Evolutionary conservation across 2,113 vertebrate genomes (phyloP).

Genomic region (Chloropsis hardwickii): DNA sequence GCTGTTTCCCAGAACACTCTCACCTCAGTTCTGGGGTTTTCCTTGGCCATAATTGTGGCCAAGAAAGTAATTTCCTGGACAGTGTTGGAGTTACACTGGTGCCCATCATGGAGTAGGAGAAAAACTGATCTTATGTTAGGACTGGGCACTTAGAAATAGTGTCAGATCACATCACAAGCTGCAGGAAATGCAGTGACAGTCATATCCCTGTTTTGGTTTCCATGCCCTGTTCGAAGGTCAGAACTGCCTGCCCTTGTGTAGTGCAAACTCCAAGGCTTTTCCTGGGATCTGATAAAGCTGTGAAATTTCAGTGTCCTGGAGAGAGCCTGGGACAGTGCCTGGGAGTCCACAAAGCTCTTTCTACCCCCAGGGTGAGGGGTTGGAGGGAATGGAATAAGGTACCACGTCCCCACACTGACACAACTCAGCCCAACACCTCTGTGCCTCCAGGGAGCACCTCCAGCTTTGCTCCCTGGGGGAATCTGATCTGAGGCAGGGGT

Average conservation of each 20-base stretch:
- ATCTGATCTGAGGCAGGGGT: not conserved
- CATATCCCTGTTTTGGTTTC: not conserved
- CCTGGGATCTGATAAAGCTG: not conserved
- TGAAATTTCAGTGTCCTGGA: not conserved
- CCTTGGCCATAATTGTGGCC: not conserved
- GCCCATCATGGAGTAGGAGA: not conserved
- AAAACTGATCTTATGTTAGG: not conserved
- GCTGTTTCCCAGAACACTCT: not conserved
- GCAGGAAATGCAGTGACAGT: not conserved
- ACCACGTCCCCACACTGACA: fast-evolving
- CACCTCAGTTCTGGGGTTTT: not conserved
- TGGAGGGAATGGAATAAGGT: not conserved
- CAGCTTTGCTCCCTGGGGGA: not conserved
- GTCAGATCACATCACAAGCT: not conserved
- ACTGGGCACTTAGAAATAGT: not conserved
- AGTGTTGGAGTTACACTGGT: not conserved
- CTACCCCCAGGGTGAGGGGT: fast-evolving
- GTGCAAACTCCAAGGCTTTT: not conserved
- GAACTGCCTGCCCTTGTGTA: not conserved
- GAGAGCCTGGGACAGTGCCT: not conserved
- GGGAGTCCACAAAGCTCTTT: not conserved
- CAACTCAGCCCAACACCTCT: not conserved
- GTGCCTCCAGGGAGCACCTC: not conserved
- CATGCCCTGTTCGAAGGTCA: not conserved
- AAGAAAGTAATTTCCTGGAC: not conserved